phyloP scores from a whole-genome alignment of 2,888 invertebrate genomes.

The Coelinius sp. region DNA sequence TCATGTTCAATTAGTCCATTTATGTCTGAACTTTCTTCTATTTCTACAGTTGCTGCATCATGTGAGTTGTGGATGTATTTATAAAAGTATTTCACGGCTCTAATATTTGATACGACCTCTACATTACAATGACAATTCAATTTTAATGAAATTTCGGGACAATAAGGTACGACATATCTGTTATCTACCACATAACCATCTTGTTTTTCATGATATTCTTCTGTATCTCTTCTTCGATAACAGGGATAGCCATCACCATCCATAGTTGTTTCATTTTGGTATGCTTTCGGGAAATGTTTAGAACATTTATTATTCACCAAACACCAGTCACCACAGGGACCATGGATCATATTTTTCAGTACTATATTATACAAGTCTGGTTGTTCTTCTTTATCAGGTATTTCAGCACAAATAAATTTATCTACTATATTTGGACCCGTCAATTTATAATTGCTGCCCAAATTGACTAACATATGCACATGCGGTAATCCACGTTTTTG shows the following conservation, averaged over 20 bases:
- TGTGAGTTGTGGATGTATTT: too few species aligned
- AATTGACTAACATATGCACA: too few species aligned
- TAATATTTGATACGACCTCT: conserved; percentile 16
- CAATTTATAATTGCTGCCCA: conserved; percentile 47
- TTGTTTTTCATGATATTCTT: conserved; percentile 37
- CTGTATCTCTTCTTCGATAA: conserved; percentile 49
- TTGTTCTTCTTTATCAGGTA: too few species aligned
- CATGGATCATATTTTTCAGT: too few species aligned
- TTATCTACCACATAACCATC: conserved; percentile 38
- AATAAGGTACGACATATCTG: conserved; percentile 26
- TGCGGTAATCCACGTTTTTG: neutral
- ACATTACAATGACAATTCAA: too few species aligned
- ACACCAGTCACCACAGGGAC: too few species aligned
- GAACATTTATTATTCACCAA: too few species aligned
- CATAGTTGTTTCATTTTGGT: conserved; percentile 43
- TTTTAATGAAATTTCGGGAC: neutral
- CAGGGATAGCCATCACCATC: conserved; percentile 52
- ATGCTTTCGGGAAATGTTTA: conserved; percentile 53
- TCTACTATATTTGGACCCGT: conserved; percentile 54
- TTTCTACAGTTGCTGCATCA: neutral
- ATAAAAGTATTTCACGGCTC: too few species aligned
- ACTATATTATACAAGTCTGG: too few species aligned
- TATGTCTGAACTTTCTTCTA: neutral
- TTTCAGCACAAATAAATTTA: neutral
- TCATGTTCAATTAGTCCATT: neutral